These are phyloP conservation scores for Drosophila melanosoma DNA, from an alignment of 2,888 invertebrate genomes.

Conservation along the genomic window DNA sequence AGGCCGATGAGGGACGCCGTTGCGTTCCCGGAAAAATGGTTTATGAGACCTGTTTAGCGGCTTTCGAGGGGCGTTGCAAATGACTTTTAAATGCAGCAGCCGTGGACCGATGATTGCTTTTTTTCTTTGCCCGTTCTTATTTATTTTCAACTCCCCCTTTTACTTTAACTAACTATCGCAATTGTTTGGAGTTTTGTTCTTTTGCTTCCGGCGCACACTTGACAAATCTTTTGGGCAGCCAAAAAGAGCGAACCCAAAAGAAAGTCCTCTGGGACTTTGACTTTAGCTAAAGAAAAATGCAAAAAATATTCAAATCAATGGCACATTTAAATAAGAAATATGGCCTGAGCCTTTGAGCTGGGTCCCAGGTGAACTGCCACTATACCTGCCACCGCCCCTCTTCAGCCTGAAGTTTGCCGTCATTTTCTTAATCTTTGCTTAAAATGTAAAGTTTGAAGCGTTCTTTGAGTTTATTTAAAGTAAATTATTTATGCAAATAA, in stretches of 20 bases:
- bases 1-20: slow-evolving; percentile 34
- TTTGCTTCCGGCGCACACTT: slow-evolving; percentile 41
- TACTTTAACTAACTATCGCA: slow-evolving; percentile 60
- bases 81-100: slow-evolving; percentile 74
- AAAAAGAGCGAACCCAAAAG: slow-evolving; percentile 18
- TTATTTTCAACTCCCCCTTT: slow-evolving; percentile 27
- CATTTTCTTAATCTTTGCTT: slow-evolving; percentile 26
- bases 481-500: slow-evolving; percentile 80
- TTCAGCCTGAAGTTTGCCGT: neutral
- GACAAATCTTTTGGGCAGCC: slow-evolving; percentile 33
- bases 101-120: slow-evolving; percentile 58
- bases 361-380: slow-evolving; percentile 50
- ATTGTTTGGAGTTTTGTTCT: slow-evolving; percentile 55
- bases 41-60: slow-evolving; percentile 68
- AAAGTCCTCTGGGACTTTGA: slow-evolving; percentile 54
- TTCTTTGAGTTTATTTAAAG: slow-evolving; percentile 75
- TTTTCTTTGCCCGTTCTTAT: slow-evolving; percentile 9
- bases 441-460: slow-evolving; percentile 51
- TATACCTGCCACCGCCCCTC: slow-evolving; percentile 16
- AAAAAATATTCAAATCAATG: slow-evolving; percentile 72
- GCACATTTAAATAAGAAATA: slow-evolving; percentile 72
- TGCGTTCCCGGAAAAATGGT: slow-evolving; percentile 53
- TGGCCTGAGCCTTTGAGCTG: slow-evolving; percentile 17
- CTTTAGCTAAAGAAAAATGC: slow-evolving; percentile 38
- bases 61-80: slow-evolving; percentile 72